Evolutionary conservation across 1,140 invertebrate species (phyloP), one percentile per base, ranked within the genome.

Genomic region (Leptestheria dahalacensis): DNA sequence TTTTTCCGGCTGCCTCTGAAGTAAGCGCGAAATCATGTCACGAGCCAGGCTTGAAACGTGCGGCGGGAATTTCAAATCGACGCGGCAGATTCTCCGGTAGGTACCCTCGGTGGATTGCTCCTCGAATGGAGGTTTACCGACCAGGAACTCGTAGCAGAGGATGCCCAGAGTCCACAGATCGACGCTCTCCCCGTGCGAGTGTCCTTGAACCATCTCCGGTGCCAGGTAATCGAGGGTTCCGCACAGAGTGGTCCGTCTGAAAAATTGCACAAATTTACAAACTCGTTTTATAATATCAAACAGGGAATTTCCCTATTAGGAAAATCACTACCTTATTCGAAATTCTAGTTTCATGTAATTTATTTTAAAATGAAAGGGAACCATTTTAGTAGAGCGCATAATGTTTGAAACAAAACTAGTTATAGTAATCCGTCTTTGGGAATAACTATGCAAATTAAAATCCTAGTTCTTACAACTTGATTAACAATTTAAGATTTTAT

Each of bases 161-260:
- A 97, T 85, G 6, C 92, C 93, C 29, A 95, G 74, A 68, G 89
- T 90, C 93, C 92, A 97, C 21, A 93, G 77, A 73, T 97, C 93
- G 0, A 95, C 91, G 57, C 73, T 74, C 59, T 78, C 73, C 66
- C 88, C 86, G 66, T 97, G 90, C 0, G 83, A 79, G 63, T 84
- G 79, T 1, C 86, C 86, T 57, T 77, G 74, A 12, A 82, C 83
- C 91, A 97, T 97, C 77, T 97, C 93, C 18, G 92, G 92, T 15
- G 91, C 87, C 49, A 95, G 77, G 73, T 97, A 97, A 74, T 97
- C 94, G 52, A 96, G 73, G 0, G 94, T 97, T 2, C 94, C 93
- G 74, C 94, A 97, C 18, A 97, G 68, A 6, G 94, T 97, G 65
- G 85, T 85, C 53, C 93, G 78, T 70, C 76, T 55, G 18, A 25